These are phyloP conservation scores for Erethizon dorsatum DNA, from an alignment of 2,797 vertebrate species.

Conservation along the genomic window DNA sequence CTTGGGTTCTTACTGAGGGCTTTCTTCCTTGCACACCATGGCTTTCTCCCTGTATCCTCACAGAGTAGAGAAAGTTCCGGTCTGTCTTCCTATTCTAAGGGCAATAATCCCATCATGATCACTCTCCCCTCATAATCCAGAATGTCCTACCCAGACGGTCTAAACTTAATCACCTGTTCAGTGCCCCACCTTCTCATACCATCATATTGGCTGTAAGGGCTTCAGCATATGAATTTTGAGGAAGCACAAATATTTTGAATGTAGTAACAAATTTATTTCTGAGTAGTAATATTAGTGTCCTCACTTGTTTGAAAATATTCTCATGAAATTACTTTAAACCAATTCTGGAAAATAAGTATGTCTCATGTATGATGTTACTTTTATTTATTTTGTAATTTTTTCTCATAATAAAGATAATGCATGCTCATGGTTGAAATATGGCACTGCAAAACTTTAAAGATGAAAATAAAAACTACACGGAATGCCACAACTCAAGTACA, in stretches of 20 bases:
- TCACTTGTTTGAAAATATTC: neutral
- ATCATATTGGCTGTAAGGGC: accelerated
- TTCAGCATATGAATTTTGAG: neutral
- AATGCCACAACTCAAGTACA: neutral
- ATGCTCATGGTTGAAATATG: neutral
- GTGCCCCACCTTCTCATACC: neutral
- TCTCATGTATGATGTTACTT: neutral
- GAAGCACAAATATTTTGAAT: neutral
- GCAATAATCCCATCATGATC: neutral
- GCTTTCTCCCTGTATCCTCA: neutral
- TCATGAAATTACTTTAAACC: conserved; percentile 34
- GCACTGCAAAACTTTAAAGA: conserved; percentile 5
- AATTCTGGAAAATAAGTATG: conserved; percentile 49
- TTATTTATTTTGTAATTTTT: conserved; percentile 28
- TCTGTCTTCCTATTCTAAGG: neutral
- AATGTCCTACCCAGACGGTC: neutral
- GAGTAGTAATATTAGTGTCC: neutral
- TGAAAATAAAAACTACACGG: neutral
- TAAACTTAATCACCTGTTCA: neutral
- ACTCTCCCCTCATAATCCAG: neutral
- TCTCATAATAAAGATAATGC: neutral
- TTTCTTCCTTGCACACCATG: neutral
- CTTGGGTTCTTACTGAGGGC: neutral
- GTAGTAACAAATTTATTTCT: neutral
- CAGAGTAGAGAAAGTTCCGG: neutral